Conservation (phyloP, 2,113 vertebrate species). For the Myrmophylax atrothorax region DNA sequence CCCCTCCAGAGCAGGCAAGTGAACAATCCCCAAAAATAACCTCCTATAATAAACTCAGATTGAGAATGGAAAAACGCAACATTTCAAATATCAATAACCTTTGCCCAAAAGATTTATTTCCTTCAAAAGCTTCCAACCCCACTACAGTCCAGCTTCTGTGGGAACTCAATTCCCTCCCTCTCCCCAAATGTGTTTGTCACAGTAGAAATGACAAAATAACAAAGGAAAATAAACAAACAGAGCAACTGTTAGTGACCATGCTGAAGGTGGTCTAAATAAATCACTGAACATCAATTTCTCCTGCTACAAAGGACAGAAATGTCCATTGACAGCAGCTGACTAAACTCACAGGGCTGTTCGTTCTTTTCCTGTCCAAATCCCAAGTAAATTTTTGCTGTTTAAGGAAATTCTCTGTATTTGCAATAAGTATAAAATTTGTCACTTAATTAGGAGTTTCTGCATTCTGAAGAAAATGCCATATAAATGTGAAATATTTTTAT, state of each 20-base stretch:
- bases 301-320: neutral
- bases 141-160: accelerated
- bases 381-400: neutral
- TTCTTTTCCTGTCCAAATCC: neutral
- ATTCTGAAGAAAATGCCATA: neutral
- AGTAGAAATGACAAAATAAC: neutral
- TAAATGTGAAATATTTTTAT: slow-evolving; percentile 40
- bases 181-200: neutral
- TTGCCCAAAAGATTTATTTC: neutral
- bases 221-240: neutral
- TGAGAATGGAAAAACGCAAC: neutral
- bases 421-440: neutral
- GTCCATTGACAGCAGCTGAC: neutral
- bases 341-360: neutral
- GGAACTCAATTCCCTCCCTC: neutral
- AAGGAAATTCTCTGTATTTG: neutral
- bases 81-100: neutral
- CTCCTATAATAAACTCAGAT: neutral
- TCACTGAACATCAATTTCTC: neutral
- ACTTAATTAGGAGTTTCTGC: neutral
- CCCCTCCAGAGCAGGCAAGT: neutral
- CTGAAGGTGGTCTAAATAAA: neutral
- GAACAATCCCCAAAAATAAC: neutral
- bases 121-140: neutral
- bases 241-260: neutral